These are phyloP conservation scores for Anguilla marmorata DNA, from an alignment of 2,797 vertebrate species.

Conservation along the genomic window DNA sequence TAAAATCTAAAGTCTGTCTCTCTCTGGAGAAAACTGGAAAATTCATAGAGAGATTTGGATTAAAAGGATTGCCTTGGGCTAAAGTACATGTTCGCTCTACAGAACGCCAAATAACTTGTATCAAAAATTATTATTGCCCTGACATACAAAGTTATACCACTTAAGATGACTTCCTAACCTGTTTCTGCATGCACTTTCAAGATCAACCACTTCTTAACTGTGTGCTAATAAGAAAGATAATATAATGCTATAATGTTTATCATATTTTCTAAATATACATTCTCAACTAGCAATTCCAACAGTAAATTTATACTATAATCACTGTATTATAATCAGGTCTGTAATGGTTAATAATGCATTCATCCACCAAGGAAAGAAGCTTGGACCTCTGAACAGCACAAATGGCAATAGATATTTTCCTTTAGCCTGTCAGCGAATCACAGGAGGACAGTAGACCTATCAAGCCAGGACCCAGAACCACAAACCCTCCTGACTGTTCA, in stretches of 20 bases:
- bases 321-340: background rate
- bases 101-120: background rate
- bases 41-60: background rate
- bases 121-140: background rate
- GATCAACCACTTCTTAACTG: background rate
- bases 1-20: background rate
- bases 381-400: background rate
- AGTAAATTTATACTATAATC: background rate
- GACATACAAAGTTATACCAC: background rate
- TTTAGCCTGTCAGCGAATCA: background rate
- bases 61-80: background rate
- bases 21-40: background rate
- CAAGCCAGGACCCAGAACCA: background rate
- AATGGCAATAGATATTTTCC: background rate
- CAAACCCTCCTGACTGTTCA: background rate
- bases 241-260: background rate
- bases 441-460: background rate
- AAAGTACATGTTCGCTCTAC: background rate
- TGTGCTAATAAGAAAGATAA: background rate
- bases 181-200: background rate
- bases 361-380: background rate
- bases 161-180: background rate
- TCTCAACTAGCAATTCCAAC: background rate
- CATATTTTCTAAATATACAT: background rate
- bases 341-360: background rate